Conservation (phyloP, 37 sponge, comb jelly and placozoan genomes). For the Petrosia ficiformis region DNA sequence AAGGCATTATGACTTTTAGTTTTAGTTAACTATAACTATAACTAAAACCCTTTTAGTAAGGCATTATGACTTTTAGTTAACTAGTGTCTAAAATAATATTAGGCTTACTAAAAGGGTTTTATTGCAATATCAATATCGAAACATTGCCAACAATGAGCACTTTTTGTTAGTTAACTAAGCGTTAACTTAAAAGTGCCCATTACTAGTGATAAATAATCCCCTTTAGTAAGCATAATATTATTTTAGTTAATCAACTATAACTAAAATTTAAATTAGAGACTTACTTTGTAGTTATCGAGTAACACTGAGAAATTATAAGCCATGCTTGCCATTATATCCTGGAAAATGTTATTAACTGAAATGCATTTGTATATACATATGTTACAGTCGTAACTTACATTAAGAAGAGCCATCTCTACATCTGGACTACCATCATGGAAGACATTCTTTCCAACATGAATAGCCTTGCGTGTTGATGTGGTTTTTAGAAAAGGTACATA, state of each 20-base stretch:
- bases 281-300: constrained; percentile 84
- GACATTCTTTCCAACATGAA: constrained; percentile 84
- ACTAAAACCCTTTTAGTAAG: no score
- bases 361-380: background rate
- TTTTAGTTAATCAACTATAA: background rate
- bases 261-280: background rate
- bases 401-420: constrained; percentile 61
- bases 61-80: no score
- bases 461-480: constrained; percentile 35
- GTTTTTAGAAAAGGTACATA: constrained; percentile 46
- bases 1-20: no score
- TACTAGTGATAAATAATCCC: no score
- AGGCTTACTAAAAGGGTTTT: no score
- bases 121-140: no score
- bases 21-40: no score
- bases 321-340: constrained; percentile 76
- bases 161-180: no score
- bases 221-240: no score
- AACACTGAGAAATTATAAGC: constrained; percentile 46
- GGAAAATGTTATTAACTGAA: background rate
- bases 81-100: no score
- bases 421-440: constrained; percentile 40
- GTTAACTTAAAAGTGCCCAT: no score
- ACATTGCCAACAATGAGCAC: no score
- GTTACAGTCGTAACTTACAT: constrained; percentile 20